These are phyloP conservation scores for Anarsia innoxiella DNA, from an alignment of 2,888 invertebrate genomes.

Conservation along the genomic window DNA sequence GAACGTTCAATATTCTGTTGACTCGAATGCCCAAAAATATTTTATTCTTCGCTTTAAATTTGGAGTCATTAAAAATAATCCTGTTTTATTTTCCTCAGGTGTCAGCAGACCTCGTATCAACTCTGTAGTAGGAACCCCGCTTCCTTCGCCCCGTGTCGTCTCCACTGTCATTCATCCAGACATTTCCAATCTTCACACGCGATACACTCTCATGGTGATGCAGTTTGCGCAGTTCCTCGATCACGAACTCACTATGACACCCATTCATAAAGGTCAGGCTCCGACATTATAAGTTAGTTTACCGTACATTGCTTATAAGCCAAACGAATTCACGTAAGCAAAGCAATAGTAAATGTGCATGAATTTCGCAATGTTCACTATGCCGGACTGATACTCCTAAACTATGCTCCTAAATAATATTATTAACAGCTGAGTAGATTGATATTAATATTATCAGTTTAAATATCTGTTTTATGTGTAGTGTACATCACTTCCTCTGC, in stretches of 20 bases:
- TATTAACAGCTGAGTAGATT: too few relatives aligned
- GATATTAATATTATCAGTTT: too few relatives aligned
- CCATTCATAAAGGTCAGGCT: slow-evolving; percentile 84
- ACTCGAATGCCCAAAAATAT: neutral
- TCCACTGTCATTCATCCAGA: slow-evolving; percentile 94
- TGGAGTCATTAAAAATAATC: neutral
- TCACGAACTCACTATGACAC: slow-evolving; percentile 96
- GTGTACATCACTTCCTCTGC: too few relatives aligned
- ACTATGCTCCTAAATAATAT: too few relatives aligned
- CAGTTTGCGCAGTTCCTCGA: slow-evolving; percentile 96
- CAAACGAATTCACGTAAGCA: too few relatives aligned
- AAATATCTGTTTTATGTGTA: too few relatives aligned
- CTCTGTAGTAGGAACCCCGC: slow-evolving; percentile 82
- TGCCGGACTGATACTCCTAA: too few relatives aligned
- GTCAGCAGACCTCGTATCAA: slow-evolving; percentile 85
- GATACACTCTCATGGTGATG: slow-evolving; percentile 95
- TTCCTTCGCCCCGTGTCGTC: slow-evolving; percentile 91
- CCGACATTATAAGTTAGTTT: too few relatives aligned
- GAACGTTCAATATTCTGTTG: too few relatives aligned
- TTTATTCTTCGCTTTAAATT: neutral
- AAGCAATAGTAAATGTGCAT: too few relatives aligned
- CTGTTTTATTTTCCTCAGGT: slow-evolving; percentile 51
- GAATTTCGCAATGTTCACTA: too few relatives aligned
- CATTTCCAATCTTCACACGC: slow-evolving; percentile 89
- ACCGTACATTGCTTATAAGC: slow-evolving; percentile 10